phyloP scores from a whole-genome alignment of 2,113 vertebrate genomes.

The Chaenogobius annularis region DNA sequence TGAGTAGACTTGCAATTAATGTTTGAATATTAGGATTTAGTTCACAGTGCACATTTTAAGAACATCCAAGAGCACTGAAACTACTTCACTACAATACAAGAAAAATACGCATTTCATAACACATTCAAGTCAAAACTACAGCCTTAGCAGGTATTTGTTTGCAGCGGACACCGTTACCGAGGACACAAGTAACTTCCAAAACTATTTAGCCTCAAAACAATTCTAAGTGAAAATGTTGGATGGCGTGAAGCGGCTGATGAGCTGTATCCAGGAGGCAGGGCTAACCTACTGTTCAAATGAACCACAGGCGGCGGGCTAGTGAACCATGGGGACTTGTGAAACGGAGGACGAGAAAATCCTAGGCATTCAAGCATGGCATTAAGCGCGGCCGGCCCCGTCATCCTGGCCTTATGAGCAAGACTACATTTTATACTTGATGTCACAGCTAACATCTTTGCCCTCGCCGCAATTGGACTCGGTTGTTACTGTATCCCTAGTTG shows the following conservation, averaged over 20 bases:
- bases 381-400: neutral
- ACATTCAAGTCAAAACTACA: no score
- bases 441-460: slow-evolving; percentile 7
- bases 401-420: neutral
- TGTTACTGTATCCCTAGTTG: neutral
- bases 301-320: slow-evolving; percentile 37
- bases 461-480: neutral
- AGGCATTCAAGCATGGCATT: slow-evolving; percentile 16
- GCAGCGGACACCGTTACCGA: no score
- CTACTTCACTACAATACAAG: no score
- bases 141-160: no score
- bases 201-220: no score
- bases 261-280: slow-evolving; percentile 17
- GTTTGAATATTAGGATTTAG: neutral
- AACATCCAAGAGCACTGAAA: no score
- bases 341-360: slow-evolving; percentile 27
- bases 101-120: no score
- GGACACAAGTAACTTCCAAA: neutral
- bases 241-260: slow-evolving; percentile 6
- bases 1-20: neutral
- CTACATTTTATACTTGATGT: neutral
- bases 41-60: neutral
- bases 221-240: neutral
- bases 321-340: slow-evolving; percentile 39
- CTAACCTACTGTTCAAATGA: slow-evolving; percentile 27